Percentiles rank a stretch among this genome's conserved stretches.
phyloP scores from a whole-genome alignment of 92 coral and sea anemone genomes.

The Umimayanthus kanabou region DNA sequence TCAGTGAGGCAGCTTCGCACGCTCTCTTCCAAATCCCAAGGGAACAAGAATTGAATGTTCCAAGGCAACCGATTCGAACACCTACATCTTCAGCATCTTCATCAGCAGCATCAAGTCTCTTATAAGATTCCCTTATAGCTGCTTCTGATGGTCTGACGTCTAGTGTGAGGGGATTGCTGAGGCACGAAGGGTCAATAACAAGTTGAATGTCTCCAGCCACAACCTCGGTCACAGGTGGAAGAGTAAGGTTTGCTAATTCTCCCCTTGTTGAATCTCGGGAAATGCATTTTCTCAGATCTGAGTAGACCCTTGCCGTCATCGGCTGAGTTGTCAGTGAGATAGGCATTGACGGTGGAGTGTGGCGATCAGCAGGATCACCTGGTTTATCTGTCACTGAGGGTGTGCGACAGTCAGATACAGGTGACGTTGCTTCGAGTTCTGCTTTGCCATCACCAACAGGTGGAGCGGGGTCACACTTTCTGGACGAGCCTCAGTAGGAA shows the following conservation, averaged over 20 bases:
- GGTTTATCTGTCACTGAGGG: no score
- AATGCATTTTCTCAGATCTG: slow-evolving; percentile 17
- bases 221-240: neutral
- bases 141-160: neutral
- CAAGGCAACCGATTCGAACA: neutral
- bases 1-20: neutral
- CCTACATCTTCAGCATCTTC: neutral
- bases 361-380: neutral
- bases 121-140: neutral
- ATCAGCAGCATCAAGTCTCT: neutral
- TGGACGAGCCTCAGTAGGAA: no score
- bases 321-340: neutral
- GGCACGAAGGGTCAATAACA: neutral
- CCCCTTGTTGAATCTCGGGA: neutral
- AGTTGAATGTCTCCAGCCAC: neutral
- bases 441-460: no score
- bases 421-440: no score
- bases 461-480: no score
- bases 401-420: no score
- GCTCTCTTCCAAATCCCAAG: slow-evolving; percentile 24
- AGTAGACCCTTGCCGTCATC: neutral
- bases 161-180: neutral
- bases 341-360: neutral
- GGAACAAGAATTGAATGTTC: slow-evolving; percentile 17
- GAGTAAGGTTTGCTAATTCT: neutral